Conservation (phyloP, 2,888 invertebrate species). For the Melanostoma scalare region DNA sequence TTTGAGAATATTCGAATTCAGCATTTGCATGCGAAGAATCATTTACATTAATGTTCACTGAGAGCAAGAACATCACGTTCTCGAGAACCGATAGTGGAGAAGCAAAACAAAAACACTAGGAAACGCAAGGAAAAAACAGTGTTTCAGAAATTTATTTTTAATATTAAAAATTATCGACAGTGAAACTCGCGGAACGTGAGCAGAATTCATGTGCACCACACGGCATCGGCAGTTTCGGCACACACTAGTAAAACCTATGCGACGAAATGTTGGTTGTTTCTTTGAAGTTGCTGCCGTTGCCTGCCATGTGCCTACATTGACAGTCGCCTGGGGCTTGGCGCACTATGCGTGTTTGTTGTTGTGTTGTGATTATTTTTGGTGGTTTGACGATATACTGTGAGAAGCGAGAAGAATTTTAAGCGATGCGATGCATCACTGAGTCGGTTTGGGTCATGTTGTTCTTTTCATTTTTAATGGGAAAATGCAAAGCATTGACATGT, state of each 20-base stretch:
- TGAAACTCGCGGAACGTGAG: slow-evolving; percentile 46
- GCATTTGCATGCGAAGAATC: slow-evolving; percentile 29
- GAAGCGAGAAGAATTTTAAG: slow-evolving; percentile 15
- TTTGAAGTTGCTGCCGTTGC: slow-evolving; percentile 11
- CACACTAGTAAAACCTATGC: too few species aligned
- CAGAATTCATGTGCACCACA: slow-evolving; percentile 29
- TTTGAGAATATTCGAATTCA: slow-evolving; percentile 12
- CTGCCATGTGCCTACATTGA: too few species aligned
- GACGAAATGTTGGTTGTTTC: too few species aligned
- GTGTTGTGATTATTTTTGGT: slow-evolving; percentile 14
- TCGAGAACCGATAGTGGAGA: slow-evolving; percentile 5
- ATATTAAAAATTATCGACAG: slow-evolving; percentile 38
- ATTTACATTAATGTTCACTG: slow-evolving; percentile 13
- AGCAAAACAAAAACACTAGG: neutral
- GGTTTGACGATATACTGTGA: slow-evolving; percentile 30
- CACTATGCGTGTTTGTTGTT: slow-evolving; percentile 15
- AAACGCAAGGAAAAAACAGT: slow-evolving; percentile 2
- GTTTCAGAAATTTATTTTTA: slow-evolving; percentile 7
- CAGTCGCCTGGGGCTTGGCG: slow-evolving; percentile 11
- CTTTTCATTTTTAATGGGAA: neutral
- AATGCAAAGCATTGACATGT: neutral
- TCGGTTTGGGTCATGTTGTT: neutral
- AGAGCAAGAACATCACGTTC: slow-evolving; percentile 33
- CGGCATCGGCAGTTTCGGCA: neutral
- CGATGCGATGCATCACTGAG: slow-evolving; percentile 8